Conservation (phyloP, 1,140 invertebrate genomes). For the Anoplophora glabripennis region DNA sequence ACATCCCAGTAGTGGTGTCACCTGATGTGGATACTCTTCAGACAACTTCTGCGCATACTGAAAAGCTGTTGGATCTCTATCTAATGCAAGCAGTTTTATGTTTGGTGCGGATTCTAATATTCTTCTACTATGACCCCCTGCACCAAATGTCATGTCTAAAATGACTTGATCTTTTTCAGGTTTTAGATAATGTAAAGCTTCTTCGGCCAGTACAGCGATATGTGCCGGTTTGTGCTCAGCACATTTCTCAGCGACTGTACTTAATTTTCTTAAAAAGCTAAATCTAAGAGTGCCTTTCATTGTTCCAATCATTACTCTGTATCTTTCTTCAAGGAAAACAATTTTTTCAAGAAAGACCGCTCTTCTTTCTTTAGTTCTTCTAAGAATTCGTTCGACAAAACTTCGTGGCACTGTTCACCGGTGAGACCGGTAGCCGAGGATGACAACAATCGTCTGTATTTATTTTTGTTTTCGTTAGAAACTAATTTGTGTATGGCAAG, state of each 20-base stretch:
- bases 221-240: conserved; percentile 51
- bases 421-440: conserved; percentile 68
- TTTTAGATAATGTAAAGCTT: conserved; percentile 67
- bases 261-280: not conserved
- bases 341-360: conserved; percentile 52
- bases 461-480: conserved; percentile 66
- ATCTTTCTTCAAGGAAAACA: conserved; percentile 45
- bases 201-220: conserved; percentile 68
- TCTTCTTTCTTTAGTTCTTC: conserved; percentile 61
- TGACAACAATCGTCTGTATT: conserved; percentile 56
- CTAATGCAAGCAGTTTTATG: conserved; percentile 73
- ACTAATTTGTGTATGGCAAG: conserved; percentile 66
- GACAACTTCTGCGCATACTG: conserved; percentile 63
- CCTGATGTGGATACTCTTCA: conserved; percentile 62
- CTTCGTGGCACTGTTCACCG: conserved; percentile 65
- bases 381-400: conserved; percentile 69
- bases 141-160: conserved; percentile 89
- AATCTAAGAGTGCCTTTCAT: not conserved
- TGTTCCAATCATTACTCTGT: no score
- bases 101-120: conserved; percentile 57
- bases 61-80: conserved; percentile 81
- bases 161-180: conserved; percentile 62
- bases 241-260: not conserved
- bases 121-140: conserved; percentile 78
- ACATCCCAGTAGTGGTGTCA: conserved; percentile 76